Evolutionary conservation across 2,888 invertebrate species (phyloP).

Genomic region (Sinohyriopsis cumingii): DNA sequence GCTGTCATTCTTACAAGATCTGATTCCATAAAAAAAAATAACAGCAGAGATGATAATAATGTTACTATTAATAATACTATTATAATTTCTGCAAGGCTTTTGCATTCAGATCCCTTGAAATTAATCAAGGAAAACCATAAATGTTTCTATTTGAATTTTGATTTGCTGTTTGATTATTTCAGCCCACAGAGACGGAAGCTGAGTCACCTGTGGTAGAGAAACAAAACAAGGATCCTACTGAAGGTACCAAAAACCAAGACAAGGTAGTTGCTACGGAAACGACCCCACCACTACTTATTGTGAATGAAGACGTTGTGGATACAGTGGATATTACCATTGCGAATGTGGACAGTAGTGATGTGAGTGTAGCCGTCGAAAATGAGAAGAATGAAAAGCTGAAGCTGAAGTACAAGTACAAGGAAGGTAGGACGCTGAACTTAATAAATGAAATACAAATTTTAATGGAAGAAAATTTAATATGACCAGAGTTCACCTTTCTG

Average conservation of each 20-base stretch:
- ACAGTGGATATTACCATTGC: constrained; percentile 44
- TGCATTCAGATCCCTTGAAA: too few relatives aligned
- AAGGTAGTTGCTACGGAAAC: constrained; percentile 3
- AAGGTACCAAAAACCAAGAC: not conserved
- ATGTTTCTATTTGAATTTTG: too few relatives aligned
- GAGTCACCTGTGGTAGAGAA: constrained; percentile 12
- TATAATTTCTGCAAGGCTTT: too few relatives aligned
- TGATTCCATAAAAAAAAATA: too few relatives aligned
- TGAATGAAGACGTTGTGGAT: constrained; percentile 15
- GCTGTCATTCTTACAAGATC: too few relatives aligned
- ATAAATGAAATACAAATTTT: not conserved
- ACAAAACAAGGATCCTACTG: constrained; percentile 7
- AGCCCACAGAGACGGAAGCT: constrained; percentile 5
- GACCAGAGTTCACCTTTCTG: too few relatives aligned
- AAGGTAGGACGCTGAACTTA: constrained; percentile 39
- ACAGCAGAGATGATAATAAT: too few relatives aligned
- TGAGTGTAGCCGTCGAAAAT: constrained; percentile 22
- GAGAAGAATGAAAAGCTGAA: constrained; percentile 12
- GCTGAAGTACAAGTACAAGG: constrained; percentile 54
- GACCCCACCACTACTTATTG: not conserved
- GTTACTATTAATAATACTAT: too few relatives aligned
- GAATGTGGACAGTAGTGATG: constrained; percentile 37
- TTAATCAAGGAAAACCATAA: too few relatives aligned
- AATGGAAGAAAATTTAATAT: too few relatives aligned
- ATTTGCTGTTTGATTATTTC: too few relatives aligned